These are phyloP conservation scores for Anisognathus igniventris DNA, from an alignment of 2,797 vertebrate species.

Conservation along the genomic window DNA sequence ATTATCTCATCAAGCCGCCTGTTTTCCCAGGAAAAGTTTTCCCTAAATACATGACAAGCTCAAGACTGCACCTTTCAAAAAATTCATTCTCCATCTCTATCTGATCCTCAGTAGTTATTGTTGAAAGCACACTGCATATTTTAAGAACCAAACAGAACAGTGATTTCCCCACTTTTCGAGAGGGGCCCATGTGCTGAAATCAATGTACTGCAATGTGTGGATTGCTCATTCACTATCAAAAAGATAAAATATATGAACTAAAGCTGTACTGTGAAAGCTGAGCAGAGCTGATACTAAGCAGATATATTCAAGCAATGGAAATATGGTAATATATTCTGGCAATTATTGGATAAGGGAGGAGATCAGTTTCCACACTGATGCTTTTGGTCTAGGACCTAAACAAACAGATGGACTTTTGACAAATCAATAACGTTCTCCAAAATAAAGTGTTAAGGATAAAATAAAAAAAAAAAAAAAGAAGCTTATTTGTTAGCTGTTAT, in stretches of 20 bases:
- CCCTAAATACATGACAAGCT: constrained; percentile 67
- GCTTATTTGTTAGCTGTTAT: neutral
- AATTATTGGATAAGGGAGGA: constrained; percentile 56
- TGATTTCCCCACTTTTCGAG: constrained; percentile 64
- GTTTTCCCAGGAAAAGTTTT: constrained; percentile 65
- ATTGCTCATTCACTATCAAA: constrained; percentile 66
- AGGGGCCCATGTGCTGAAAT: constrained; percentile 64
- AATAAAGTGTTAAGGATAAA: constrained; percentile 53
- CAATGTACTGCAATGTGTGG: constrained; percentile 62
- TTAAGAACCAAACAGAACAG: constrained; percentile 65
- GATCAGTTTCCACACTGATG: constrained; percentile 52
- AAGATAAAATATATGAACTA: constrained; percentile 61
- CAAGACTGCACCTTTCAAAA: constrained; percentile 71
- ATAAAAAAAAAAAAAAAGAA: neutral
- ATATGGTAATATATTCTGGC: constrained; percentile 63
- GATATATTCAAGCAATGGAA: constrained; percentile 54
- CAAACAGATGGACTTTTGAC: constrained; percentile 68
- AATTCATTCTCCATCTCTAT: constrained; percentile 63
- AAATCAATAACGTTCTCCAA: constrained; percentile 59
- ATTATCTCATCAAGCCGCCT: constrained; percentile 62
- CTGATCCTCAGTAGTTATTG: constrained; percentile 66
- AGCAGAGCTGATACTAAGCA: constrained; percentile 56
- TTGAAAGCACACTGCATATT: constrained; percentile 69
- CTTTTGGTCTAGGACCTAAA: constrained; percentile 60
- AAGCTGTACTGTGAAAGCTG: constrained; percentile 66